phyloP scores from a whole-genome alignment of 2,888 invertebrate genomes.

The Drosophila seclusa region DNA sequence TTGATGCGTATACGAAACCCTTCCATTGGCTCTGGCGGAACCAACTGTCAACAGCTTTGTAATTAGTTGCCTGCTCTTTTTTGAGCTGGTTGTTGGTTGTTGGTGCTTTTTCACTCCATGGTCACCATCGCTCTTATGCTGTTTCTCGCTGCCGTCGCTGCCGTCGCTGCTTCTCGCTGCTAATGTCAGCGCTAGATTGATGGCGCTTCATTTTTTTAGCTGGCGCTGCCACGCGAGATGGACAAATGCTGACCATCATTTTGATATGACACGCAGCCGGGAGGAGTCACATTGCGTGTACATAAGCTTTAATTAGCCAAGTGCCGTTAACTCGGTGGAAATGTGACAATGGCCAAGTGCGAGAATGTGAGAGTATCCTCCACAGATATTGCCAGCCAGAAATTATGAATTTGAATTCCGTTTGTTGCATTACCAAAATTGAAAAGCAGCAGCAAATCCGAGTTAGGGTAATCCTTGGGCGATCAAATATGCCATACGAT shows the following conservation, averaged over 20 bases:
- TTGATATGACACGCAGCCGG: conserved; percentile 27
- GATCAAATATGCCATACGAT: conserved; percentile 19
- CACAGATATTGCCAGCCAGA: conserved; percentile 10
- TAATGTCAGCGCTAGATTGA: conserved; percentile 70
- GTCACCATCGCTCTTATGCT: conserved; percentile 19
- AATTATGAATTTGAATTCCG: conserved; percentile 23
- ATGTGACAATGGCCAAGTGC: conserved; percentile 7
- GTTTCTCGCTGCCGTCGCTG: not conserved
- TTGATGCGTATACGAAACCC: conserved; percentile 26
- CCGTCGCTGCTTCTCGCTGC: conserved; percentile 29
- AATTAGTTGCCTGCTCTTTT: conserved; percentile 66
- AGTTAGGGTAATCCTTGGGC: not conserved
- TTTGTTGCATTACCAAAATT: conserved; percentile 12
- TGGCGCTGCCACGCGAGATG: conserved; percentile 60
- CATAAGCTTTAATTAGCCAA: conserved; percentile 53
- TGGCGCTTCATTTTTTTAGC: conserved; percentile 69
- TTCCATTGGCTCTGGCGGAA: conserved; percentile 19
- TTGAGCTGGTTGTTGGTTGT: not conserved
- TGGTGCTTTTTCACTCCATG: conserved; percentile 6
- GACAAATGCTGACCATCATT: conserved; percentile 65
- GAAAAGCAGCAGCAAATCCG: conserved; percentile 9
- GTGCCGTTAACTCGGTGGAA: conserved; percentile 12
- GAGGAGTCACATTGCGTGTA: conserved; percentile 34
- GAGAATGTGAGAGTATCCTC: not conserved
- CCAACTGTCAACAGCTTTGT: conserved; percentile 57